Evolutionary conservation across 2,888 invertebrate genomes (phyloP).

Genomic region (Unio delphinus): DNA sequence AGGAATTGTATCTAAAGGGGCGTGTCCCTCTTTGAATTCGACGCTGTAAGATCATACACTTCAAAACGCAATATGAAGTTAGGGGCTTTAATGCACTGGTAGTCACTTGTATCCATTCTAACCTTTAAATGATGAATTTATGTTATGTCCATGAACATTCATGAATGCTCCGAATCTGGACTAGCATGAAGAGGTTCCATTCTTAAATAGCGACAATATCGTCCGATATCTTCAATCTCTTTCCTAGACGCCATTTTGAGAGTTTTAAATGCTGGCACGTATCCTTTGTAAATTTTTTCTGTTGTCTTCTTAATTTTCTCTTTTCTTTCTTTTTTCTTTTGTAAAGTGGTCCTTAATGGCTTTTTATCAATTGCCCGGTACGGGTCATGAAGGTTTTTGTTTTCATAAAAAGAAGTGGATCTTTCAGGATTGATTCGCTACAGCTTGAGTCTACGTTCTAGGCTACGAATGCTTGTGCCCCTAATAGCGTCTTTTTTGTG

Average conservation of each 20-base stretch:
- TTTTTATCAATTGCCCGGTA: constrained; percentile 24
- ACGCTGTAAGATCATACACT: too few relatives aligned
- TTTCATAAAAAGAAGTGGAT: constrained; percentile 43
- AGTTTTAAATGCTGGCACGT: constrained; percentile 39
- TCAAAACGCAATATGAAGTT: too few relatives aligned
- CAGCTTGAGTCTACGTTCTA: constrained; percentile 36
- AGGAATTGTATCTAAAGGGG: too few relatives aligned
- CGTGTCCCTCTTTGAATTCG: too few relatives aligned
- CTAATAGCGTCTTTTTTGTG: constrained; percentile 27
- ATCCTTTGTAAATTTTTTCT: constrained; percentile 48
- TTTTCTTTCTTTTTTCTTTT: constrained; percentile 48
- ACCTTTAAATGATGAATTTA: too few relatives aligned
- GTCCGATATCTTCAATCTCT: constrained; percentile 46
- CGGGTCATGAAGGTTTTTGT: constrained; percentile 37
- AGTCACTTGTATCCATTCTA: too few relatives aligned
- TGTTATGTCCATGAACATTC: too few relatives aligned
- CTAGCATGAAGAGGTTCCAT: constrained; percentile 12
- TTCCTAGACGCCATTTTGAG: constrained; percentile 32
- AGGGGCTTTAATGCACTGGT: too few relatives aligned
- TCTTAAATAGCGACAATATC: constrained; percentile 42
- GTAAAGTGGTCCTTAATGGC: constrained; percentile 42
- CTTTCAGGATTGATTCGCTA: constrained; percentile 39
- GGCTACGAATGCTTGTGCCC: too few relatives aligned
- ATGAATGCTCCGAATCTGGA: too few relatives aligned
- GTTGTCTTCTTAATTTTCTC: constrained; percentile 50